Evolutionary conservation across 1,140 invertebrate species (phyloP), one percentile per base, ranked within the genome.

Genomic region (Pectinophora gossypiella): DNA sequence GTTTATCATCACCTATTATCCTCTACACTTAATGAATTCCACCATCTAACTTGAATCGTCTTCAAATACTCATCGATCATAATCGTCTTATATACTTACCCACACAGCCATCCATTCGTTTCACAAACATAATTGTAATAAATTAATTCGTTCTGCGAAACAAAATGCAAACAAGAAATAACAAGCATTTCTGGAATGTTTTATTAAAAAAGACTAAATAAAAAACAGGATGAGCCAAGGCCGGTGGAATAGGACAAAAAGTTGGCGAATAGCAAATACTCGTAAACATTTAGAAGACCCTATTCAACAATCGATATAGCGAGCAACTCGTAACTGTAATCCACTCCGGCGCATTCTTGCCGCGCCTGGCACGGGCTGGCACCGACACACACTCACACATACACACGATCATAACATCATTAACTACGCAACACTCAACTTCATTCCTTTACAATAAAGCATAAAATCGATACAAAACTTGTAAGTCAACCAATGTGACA

Each of bases 301-400:
- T 49, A 49, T 54, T 48, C 48, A 63, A 66, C 62, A 63, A 67
- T 72, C 70, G 56, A 56, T 59, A 55, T 44, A 59, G 54, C 27
- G 1, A 9, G 27, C 27, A 9, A n/a, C n/a, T 59, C 61, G 68
- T 74, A 71, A 71, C 68, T 64, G 72, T 72, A 69, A 61, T 67
- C 68, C 9, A 32, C 27, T 12, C 1, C 27, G 27, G 9, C 27
- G 27, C 27, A 7, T 7, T 9, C 27, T 9, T n/a, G 27, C 27
- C 22, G 27, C 50, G 71, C 72, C 73, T 68, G 73, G 76, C 54
- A 79, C 76, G 44, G 69, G 19, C 54, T 72, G 76, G 72, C 62
- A 79, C 76, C 49, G 55, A 23, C 27, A 32, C 27, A 16, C 35
- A 47, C 51, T 43, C 54, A 55, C 27, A 59, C 54, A 43, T 42